Conservation (phyloP, 2,797 vertebrate species). For the Cebuella pygmaea region DNA sequence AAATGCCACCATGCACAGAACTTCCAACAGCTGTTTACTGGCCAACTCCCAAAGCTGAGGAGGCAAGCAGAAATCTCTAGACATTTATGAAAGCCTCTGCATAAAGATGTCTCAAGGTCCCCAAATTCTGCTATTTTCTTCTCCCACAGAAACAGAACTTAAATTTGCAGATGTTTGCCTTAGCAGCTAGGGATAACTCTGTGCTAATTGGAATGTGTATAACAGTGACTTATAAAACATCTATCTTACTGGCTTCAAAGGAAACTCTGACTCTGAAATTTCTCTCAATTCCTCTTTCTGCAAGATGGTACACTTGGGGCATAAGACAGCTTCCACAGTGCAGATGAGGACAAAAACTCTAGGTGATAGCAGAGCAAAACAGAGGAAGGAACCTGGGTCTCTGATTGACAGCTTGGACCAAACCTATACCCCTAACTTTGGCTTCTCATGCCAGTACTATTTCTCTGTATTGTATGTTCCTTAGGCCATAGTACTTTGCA, state of each 20-base stretch:
- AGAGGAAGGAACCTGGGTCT: not conserved
- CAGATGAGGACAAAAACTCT: not conserved
- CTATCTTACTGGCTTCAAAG: not conserved
- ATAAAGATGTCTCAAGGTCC: not conserved
- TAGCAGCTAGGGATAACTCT: fast-evolving
- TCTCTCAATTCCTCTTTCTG: not conserved
- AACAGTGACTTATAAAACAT: no score
- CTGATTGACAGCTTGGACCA: not conserved
- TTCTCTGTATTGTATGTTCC: not conserved
- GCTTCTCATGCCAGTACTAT: not conserved
- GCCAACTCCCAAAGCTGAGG: not conserved
- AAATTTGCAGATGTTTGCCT: not conserved
- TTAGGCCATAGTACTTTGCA: not conserved
- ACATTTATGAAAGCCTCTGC: not conserved
- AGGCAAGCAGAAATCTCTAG: not conserved
- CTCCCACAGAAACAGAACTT: not conserved
- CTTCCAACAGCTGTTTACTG: not conserved
- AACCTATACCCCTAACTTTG: not conserved
- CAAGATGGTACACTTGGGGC: not conserved
- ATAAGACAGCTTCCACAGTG: not conserved
- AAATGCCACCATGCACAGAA: not conserved
- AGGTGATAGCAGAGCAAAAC: not conserved
- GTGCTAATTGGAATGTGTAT: not conserved
- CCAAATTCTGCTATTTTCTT: not conserved
- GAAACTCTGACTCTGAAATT: not conserved